These are phyloP conservation scores for Hipparchia semele DNA, from an alignment of 2,888 invertebrate species.

Conservation along the genomic window DNA sequence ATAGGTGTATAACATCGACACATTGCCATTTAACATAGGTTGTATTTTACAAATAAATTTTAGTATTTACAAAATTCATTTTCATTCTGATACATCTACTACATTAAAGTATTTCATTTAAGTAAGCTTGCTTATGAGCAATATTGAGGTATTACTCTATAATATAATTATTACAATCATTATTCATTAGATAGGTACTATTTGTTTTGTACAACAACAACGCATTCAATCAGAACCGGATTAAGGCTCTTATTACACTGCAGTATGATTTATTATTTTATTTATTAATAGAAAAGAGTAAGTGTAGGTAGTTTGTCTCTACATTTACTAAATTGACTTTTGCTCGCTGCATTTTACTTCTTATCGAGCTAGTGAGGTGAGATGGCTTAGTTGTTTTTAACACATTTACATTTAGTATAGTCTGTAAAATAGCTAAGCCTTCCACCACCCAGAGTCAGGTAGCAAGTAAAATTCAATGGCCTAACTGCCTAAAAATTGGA, in stretches of 20 bases:
- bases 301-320: too few relatives aligned
- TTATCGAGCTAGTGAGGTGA: too few relatives aligned
- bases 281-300: too few relatives aligned
- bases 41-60: constrained; percentile 75
- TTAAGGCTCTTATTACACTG: neutral
- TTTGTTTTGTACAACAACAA: constrained; percentile 38
- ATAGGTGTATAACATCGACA: constrained; percentile 81
- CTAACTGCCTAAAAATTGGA: too few relatives aligned
- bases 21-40: constrained; percentile 75
- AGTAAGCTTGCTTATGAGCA: constrained; percentile 61
- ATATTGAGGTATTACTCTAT: constrained; percentile 46
- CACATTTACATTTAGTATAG: too few relatives aligned
- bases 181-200: constrained; percentile 13
- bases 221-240: constrained; percentile 29
- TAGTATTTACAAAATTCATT: constrained; percentile 74
- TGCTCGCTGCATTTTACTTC: too few relatives aligned
- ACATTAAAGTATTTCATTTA: constrained; percentile 43
- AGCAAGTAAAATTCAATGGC: too few relatives aligned
- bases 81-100: constrained; percentile 50
- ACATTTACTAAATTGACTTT: too few relatives aligned
- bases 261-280: too few relatives aligned
- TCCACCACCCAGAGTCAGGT: too few relatives aligned
- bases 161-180: constrained; percentile 16
- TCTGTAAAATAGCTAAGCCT: too few relatives aligned
- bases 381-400: too few relatives aligned